Evolutionary conservation across 2,797 vertebrate genomes (phyloP).

Genomic region (Borostomias antarcticus): DNA sequence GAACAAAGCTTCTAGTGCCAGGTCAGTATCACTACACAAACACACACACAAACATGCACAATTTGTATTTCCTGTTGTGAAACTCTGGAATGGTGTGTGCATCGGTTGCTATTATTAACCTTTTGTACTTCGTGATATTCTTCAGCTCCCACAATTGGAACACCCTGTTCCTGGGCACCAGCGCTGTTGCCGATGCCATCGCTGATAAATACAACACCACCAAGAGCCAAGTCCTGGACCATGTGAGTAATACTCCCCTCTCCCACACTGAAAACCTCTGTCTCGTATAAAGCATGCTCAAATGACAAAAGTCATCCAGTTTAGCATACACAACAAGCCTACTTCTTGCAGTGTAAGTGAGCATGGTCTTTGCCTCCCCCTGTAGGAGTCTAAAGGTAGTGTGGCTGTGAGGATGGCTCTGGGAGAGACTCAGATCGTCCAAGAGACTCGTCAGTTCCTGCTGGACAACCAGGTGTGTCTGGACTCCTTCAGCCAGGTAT

Average conservation of each 20-base stretch:
- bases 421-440: constrained; percentile 1
- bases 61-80: not conserved
- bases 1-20: constrained; percentile 89
- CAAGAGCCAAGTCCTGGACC: constrained; percentile 94
- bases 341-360: not conserved
- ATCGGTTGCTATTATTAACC: not conserved
- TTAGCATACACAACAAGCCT: not conserved
- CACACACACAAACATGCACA: not conserved
- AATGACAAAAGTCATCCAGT: too few species aligned
- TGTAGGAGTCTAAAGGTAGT: constrained; percentile 89
- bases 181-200: constrained; percentile 90
- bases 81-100: not conserved
- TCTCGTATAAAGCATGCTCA: too few species aligned
- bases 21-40: constrained; percentile 66
- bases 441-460: constrained; percentile 72
- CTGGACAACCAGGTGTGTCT: constrained; percentile 86
- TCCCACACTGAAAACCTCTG: not conserved
- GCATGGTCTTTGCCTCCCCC: not conserved
- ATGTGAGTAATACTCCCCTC: constrained; percentile 79
- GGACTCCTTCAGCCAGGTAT: constrained; percentile 96
- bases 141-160: constrained; percentile 97
- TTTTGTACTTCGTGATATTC: not conserved
- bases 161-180: constrained; percentile 90
- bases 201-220: constrained; percentile 92
- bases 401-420: constrained; percentile 86